phyloP scores from a whole-genome alignment of 2,888 invertebrate species.

The Eupithecia pulchellata region DNA sequence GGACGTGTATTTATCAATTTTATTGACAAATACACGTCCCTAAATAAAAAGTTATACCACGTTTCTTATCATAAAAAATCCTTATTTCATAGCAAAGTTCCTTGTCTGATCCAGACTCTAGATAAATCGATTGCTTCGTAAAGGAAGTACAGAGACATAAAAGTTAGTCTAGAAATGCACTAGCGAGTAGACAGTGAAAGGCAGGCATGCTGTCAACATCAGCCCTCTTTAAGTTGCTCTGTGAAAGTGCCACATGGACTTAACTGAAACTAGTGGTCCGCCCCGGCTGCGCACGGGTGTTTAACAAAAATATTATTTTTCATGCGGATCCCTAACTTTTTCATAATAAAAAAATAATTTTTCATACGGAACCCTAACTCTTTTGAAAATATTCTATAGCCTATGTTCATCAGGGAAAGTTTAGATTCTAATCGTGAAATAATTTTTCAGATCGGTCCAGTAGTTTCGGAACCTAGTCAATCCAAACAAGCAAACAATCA shows the following conservation, averaged over 20 bases:
- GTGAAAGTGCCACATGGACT: conserved; percentile 49
- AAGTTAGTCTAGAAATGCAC: conserved; percentile 45
- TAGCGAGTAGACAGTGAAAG: conserved; percentile 39
- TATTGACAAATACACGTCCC: no score
- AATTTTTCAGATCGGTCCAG: no score
- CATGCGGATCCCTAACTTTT: neutral
- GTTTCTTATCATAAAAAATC: neutral
- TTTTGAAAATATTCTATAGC: no score
- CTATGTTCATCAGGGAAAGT: no score
- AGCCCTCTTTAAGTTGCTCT: conserved; percentile 66
- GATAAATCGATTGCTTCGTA: conserved; percentile 48
- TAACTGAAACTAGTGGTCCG: neutral
- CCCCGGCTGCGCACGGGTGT: neutral
- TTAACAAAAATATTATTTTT: neutral
- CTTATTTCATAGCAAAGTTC: neutral
- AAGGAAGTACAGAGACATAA: conserved; percentile 48
- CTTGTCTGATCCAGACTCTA: conserved; percentile 33
- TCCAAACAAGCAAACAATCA: no score
- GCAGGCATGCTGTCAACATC: conserved; percentile 72
- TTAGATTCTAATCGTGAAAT: no score
- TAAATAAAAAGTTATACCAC: no score
- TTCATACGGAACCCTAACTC: no score
- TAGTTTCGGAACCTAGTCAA: no score
- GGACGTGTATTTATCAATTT: no score
- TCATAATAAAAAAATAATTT: no score